phyloP scores from a whole-genome alignment of 92 coral and sea anemone genomes.

The Chrysogorgia sp. region DNA sequence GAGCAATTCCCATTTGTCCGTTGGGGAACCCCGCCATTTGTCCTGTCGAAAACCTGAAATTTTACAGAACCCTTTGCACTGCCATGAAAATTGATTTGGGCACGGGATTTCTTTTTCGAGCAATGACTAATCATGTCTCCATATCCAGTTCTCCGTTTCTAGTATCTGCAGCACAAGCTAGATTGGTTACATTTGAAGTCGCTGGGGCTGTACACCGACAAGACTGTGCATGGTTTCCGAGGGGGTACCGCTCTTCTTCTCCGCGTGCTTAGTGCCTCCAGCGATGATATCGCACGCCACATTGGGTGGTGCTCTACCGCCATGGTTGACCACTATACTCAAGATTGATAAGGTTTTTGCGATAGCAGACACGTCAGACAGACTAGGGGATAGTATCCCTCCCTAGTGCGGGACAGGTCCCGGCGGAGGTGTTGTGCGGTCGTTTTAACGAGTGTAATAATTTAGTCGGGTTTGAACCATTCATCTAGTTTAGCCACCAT shows the following conservation, averaged over 20 bases:
- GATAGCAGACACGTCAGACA: constrained; percentile 21
- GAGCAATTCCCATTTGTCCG: constrained; percentile 46
- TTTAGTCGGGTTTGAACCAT: too few relatives aligned
- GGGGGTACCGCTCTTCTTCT: constrained; percentile 62
- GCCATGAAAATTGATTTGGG: constrained; percentile 35
- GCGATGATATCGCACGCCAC: constrained; percentile 50
- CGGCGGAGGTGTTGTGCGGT: constrained; percentile 10
- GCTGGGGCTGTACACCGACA: constrained; percentile 31
- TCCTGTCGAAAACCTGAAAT: constrained; percentile 53
- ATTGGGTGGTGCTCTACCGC: constrained; percentile 62
- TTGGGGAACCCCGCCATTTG: constrained; percentile 54
- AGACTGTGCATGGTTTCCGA: constrained; percentile 53
- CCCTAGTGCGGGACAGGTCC: constrained; percentile 4
- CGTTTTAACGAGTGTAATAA: too few relatives aligned
- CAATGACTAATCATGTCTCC: not conserved
- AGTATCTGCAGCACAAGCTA: constrained; percentile 46
- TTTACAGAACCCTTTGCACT: constrained; percentile 35
- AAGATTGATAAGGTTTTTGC: constrained; percentile 21
- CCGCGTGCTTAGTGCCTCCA: constrained; percentile 61
- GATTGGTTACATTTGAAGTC: constrained; percentile 27
- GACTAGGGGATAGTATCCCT: constrained; percentile 3
- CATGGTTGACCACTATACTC: constrained; percentile 65
- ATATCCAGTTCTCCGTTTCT: constrained; percentile 40
- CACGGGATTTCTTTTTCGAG: constrained; percentile 42
- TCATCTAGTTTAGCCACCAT: too few relatives aligned